Base-by-base conservation (phyloP, 2,888 invertebrate species). In the Mechanitis messenoides region DNA sequence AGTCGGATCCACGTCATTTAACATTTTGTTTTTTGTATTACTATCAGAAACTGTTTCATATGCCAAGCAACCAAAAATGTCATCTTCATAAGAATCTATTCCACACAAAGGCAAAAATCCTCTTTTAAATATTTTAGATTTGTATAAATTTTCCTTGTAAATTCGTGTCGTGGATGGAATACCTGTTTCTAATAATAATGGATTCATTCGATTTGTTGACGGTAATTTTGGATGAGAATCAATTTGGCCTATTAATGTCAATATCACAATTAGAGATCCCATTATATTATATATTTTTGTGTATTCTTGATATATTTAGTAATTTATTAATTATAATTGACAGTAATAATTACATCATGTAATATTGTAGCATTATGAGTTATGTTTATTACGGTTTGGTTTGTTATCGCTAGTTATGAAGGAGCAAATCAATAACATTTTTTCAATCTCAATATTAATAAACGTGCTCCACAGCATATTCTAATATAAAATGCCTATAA, bases 41-140 rank as follows among this genome's bases (percentile, higher is more conserved):
- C 42, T 42, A 42, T 42, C 9, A 42, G 9, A 42, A 9, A 38
- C 11, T 2, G 54, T 61, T 33, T 61, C 45, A 46, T 65, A 63
- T 4, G 56, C 58, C 33, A 65, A 55, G 28, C 65, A 63, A 3
- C 65, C 65, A 46, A 59, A 58, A 9, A 55, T 46, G 33, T 57
- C 46, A 56, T 66, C 59, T 63, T 66, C 66, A 54, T 62, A 66
- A 53, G 63, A 67, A 58, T 65, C 65, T 33, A 65, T 59, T 11
- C 63, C 65, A 45, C 65, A 65, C 11, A 65, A 45, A 12, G 59
- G 59, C 31, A 55, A 31, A 38, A 61, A 57, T 12, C 5, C 2
- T 33, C 45, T 53, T 50, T 33, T 38, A 45, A 33, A 6, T 20
- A 33, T 58, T 31, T 45, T 50, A 46, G 5, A 11, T 42, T 45